Evolutionary conservation across 2,113 vertebrate species (phyloP), one percentile per base, ranked within the genome.

Genomic region (Brachirus orientalis): DNA sequence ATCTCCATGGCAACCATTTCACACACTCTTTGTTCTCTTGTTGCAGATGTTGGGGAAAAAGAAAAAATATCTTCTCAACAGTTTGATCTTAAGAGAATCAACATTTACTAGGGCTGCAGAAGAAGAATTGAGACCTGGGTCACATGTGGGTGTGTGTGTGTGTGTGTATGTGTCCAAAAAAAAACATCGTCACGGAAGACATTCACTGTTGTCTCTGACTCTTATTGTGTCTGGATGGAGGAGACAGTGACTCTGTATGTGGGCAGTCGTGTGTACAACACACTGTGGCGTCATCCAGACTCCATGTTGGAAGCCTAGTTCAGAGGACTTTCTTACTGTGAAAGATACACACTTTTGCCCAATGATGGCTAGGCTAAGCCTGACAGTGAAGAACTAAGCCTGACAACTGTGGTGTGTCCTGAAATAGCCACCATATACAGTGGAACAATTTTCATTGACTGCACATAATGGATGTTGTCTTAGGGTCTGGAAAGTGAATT

Each of bases 71-170:
- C 60, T 37, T 35, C 17, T 62, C 9, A 8, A 28, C 46, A 43
- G 12, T 58, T 45, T 69, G 72, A 82, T 33, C 55, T 7, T 47
- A 63, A 57, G 62, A 57, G 41, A 22, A 69, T n/a, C 54, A 16
- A 45, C 22, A 14, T 22, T 9, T 19, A 22, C 28, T 53, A 9
- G 22, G 17, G 58, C 55, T 52, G 67, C 78, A 71, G 55, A 97
- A 97, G 96, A 95, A 98, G 94, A 96, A 98, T 96, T 95, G 96
- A 94, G 96, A 96, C 93, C 95, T 95, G 95, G 95, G 93, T 86
- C 94, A 95, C 93, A 95, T 94, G 94, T 56, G 7, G 14, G 16
- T 56, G 37, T 50, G 46, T 43, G 47, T 41, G 37, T 44, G 11
- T 18, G 10, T 69, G 10, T 43, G 16, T 36, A n/a, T n/a, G n/a